Evolutionary conservation across 2,888 invertebrate genomes (phyloP).

Genomic region (Sarcophaga caerulescens): DNA sequence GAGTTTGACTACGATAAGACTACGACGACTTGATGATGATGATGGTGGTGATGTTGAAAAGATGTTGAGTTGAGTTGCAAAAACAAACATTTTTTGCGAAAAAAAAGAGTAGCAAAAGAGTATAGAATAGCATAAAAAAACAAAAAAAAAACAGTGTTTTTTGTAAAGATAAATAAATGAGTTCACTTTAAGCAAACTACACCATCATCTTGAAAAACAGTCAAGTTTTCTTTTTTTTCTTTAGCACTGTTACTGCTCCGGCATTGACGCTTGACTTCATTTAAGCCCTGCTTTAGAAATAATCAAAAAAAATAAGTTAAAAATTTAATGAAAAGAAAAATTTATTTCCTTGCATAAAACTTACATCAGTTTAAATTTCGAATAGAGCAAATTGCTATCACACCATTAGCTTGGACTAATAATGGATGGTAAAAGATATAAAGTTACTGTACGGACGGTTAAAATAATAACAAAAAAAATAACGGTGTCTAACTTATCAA

Average conservation of each 20-base stretch:
- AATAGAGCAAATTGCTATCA: too few species aligned
- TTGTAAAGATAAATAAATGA: constrained; percentile 19
- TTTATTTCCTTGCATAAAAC: not conserved
- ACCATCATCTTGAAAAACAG: not conserved
- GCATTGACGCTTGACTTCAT: constrained; percentile 32
- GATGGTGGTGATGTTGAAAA: constrained; percentile 21
- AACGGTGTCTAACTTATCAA: too few species aligned
- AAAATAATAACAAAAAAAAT: too few species aligned
- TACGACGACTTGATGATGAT: not conserved
- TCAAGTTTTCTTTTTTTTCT: constrained; percentile 7
- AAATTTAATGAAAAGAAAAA: not conserved
- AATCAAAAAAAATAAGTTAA: not conserved
- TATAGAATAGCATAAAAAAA: not conserved
- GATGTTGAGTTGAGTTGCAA: not conserved
- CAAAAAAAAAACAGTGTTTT: constrained; percentile 19
- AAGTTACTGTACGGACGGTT: too few species aligned
- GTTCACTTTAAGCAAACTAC: not conserved
- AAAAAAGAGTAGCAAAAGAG: not conserved
- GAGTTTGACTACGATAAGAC: constrained; percentile 7
- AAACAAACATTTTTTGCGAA: not conserved
- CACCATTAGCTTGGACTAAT: too few species aligned
- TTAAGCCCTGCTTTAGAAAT: not conserved
- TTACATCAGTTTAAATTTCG: too few species aligned
- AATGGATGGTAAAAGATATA: too few species aligned
- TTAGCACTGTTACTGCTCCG: not conserved